These are phyloP conservation scores for Struthidea cinerea DNA, from an alignment of 2,113 vertebrate genomes.

Conservation along the genomic window DNA sequence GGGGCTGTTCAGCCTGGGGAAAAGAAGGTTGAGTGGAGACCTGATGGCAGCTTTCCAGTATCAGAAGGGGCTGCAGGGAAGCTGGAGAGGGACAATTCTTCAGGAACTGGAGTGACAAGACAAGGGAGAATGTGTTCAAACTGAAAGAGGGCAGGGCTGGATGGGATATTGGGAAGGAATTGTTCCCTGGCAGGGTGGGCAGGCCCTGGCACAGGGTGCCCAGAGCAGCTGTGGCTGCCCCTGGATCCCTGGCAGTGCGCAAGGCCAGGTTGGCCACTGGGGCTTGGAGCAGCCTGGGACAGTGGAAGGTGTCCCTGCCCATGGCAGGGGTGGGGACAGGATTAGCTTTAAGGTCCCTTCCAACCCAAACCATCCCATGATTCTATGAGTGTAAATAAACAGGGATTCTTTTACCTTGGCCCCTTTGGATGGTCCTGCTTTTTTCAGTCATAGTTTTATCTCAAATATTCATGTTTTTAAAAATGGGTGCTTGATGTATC, in stretches of 20 bases:
- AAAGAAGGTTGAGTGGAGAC: neutral
- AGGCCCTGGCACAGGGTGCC: neutral
- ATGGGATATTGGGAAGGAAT: neutral
- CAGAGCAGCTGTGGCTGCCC: neutral
- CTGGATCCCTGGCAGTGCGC: neutral
- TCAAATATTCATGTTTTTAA: neutral
- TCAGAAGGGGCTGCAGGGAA: neutral
- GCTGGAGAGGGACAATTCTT: neutral
- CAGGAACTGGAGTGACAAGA: neutral
- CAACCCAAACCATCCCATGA: neutral
- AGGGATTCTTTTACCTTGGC: neutral
- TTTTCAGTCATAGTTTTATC: neutral
- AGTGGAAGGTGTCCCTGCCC: neutral
- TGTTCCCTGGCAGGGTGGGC: neutral
- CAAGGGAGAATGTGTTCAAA: neutral
- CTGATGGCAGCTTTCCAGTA: neutral
- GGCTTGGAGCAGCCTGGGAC: neutral
- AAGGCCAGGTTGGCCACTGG: neutral
- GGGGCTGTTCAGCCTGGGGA: neutral
- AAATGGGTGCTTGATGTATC: neutral
- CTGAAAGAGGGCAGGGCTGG: rapidly evolving
- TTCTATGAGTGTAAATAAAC: neutral
- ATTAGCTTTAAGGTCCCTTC: neutral
- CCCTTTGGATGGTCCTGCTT: neutral
- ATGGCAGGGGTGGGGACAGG: no score